These are phyloP conservation scores for Papilio polyxenes DNA, from an alignment of 1,140 invertebrate genomes.

Conservation along the genomic window DNA sequence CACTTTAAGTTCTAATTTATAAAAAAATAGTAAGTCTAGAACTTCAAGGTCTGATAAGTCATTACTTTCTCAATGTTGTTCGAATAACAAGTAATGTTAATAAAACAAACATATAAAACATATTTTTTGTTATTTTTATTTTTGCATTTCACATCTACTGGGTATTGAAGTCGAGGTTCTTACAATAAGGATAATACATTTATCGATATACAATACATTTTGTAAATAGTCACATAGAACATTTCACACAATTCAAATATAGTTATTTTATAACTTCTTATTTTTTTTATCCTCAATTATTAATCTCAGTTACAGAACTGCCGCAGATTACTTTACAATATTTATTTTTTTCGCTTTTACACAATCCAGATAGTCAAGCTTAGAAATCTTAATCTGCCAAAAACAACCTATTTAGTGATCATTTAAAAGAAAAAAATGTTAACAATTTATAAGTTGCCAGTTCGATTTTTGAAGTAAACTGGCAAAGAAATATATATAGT, in stretches of 20 bases:
- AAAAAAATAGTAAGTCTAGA: no score
- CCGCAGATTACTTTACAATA: neutral
- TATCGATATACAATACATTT: neutral
- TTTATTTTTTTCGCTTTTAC: neutral
- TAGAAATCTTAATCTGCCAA: neutral
- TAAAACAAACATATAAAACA: slow-evolving; percentile 8
- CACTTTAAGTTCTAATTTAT: no score
- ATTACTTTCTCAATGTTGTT: no score
- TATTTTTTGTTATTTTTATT: neutral
- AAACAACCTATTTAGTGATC: no score
- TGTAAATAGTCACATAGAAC: neutral
- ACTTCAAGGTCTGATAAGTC: no score
- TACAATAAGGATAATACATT: slow-evolving; percentile 1
- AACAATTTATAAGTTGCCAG: no score
- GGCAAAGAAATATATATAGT: no score
- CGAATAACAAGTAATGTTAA: neutral
- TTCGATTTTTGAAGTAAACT: no score
- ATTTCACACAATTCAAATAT: neutral
- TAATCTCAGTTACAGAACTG: neutral
- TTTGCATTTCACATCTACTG: slow-evolving; percentile 31
- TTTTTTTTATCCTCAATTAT: neutral
- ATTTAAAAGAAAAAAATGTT: no score
- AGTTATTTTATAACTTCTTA: slow-evolving; percentile 24
- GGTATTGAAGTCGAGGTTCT: slow-evolving; percentile 4
- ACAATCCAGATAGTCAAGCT: neutral